phyloP scores from a whole-genome alignment of 2,888 invertebrate species.

The Minunthozetes semirufus region DNA sequence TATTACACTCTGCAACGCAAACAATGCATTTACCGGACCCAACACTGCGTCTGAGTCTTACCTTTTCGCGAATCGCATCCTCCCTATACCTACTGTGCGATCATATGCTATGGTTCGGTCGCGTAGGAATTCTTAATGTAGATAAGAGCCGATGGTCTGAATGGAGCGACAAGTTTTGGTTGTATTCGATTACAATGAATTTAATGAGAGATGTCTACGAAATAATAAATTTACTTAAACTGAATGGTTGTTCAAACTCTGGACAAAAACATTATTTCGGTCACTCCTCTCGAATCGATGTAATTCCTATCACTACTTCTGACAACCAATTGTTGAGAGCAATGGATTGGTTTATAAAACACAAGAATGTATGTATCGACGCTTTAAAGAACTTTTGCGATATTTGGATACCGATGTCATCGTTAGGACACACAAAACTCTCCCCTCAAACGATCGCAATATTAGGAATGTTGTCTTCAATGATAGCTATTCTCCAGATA shows the following conservation, averaged over 20 bases:
- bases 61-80: constrained; percentile 69
- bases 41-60: constrained; percentile 62
- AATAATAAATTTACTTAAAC: constrained; percentile 50
- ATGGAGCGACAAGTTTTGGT: constrained; percentile 63
- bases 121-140: constrained; percentile 51
- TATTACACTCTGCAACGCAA: constrained; percentile 65
- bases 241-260: background rate
- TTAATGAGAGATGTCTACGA: constrained; percentile 77
- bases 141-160: constrained; percentile 69
- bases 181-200: constrained; percentile 71
- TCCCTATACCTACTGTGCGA: constrained; percentile 73
- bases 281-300: constrained; percentile 39
- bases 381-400: constrained; percentile 79
- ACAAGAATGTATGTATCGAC: constrained; percentile 68
- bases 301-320: constrained; percentile 26
- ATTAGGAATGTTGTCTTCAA: constrained; percentile 70
- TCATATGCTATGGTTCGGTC: constrained; percentile 74
- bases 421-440: constrained; percentile 67
- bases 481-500: constrained; percentile 62
- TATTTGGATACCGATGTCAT: constrained; percentile 73
- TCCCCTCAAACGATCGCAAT: constrained; percentile 70
- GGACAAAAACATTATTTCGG: constrained; percentile 39
- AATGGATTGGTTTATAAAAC: constrained; percentile 44
- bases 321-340: constrained; percentile 37
- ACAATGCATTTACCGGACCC: constrained; percentile 66